phyloP scores from a whole-genome alignment of 2,888 invertebrate genomes.

The Phorcus lineatus region DNA sequence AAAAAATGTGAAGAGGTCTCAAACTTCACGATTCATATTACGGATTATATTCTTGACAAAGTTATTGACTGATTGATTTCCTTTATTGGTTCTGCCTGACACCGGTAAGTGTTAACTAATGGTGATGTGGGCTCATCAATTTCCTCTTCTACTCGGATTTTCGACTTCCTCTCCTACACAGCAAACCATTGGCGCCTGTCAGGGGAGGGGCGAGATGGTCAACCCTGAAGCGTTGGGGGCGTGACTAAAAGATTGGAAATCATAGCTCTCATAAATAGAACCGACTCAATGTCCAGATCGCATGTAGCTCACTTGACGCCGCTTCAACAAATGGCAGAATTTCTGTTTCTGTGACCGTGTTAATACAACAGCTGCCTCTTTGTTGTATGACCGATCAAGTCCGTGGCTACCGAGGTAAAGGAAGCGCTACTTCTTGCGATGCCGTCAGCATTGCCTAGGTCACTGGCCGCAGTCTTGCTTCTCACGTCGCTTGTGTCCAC shows the following conservation, averaged over 20 bases:
- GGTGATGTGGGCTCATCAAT: background rate
- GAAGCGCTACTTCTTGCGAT: background rate
- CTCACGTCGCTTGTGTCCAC: background rate
- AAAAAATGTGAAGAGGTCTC: background rate
- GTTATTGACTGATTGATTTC: too few relatives aligned
- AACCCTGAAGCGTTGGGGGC: background rate
- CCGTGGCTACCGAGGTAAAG: background rate
- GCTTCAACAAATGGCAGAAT: too few relatives aligned
- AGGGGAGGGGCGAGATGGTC: background rate
- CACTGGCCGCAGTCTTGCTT: background rate
- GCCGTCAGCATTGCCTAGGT: background rate
- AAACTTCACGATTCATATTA: background rate
- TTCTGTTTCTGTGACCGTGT: too few relatives aligned
- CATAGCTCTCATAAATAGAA: too few relatives aligned
- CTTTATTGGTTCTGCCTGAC: too few relatives aligned
- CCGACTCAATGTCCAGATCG: too few relatives aligned
- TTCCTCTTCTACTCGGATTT: too few relatives aligned
- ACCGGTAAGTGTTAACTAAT: background rate
- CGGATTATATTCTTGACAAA: too few relatives aligned
- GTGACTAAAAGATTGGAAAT: background rate
- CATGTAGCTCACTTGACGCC: too few relatives aligned
- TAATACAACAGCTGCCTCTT: background rate
- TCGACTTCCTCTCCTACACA: background rate
- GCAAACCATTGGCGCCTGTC: background rate
- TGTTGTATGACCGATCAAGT: background rate